These are phyloP conservation scores for Mungos mungo DNA, from an alignment of 2,113 vertebrate species.

Conservation along the genomic window DNA sequence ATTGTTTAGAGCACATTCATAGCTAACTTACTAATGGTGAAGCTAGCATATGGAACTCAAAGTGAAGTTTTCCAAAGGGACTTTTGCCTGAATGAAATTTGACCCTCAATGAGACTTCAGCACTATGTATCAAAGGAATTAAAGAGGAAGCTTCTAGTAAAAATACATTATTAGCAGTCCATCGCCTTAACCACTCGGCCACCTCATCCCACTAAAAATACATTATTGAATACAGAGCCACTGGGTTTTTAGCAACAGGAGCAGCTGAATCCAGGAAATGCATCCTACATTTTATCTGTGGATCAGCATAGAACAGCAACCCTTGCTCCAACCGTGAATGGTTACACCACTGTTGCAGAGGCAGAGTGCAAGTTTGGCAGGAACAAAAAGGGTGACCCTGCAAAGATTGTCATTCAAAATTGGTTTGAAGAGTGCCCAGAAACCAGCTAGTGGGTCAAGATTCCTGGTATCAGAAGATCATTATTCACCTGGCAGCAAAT, in stretches of 20 bases:
- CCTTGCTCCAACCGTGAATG: not conserved
- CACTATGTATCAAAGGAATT: not conserved
- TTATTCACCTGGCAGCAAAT: conserved; percentile 27
- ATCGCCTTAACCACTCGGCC: too few species aligned
- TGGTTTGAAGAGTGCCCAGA: not conserved
- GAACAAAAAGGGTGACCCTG: not conserved
- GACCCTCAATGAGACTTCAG: not conserved
- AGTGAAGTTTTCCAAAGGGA: not conserved
- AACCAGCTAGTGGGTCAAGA: not conserved
- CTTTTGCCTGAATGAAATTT: not conserved
- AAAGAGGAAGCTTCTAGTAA: not conserved
- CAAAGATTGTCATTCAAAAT: not conserved
- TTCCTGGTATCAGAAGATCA: not conserved
- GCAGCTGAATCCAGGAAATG: not conserved
- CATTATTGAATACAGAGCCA: not conserved
- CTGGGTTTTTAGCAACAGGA: not conserved
- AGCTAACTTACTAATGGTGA: not conserved
- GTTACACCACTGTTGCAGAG: not conserved
- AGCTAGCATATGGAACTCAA: not conserved
- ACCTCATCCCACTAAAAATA: too few species aligned
- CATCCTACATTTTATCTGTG: not conserved
- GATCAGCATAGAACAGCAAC: not conserved
- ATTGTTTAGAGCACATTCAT: not conserved
- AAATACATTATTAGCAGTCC: not conserved
- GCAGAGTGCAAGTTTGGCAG: not conserved